Evolutionary conservation across 2,113 vertebrate genomes (phyloP).

Genomic region (Lamprologus callipterus): DNA sequence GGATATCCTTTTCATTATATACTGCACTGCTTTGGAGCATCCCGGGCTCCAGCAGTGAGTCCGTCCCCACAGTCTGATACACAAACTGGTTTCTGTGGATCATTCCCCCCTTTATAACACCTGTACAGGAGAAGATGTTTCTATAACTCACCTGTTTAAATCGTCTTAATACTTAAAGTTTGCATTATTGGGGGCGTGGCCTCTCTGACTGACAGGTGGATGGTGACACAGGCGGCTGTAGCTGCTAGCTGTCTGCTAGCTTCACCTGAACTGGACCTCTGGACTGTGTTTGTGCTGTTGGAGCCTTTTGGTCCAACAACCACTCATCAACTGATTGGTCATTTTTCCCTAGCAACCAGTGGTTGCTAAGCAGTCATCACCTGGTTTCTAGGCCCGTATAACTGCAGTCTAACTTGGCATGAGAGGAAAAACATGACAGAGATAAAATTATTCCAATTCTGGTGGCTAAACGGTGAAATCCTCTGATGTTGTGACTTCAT

Average conservation of each 20-base stretch:
- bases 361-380: neutral
- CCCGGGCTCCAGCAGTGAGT: neutral
- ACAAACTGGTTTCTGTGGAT: neutral
- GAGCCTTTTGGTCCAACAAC: neutral
- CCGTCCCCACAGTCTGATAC: rapidly evolving
- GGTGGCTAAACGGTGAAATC: neutral
- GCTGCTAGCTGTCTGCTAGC: neutral
- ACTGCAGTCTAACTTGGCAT: neutral
- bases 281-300: neutral
- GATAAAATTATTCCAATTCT: neutral
- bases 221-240: neutral
- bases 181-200: neutral
- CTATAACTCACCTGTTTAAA: neutral
- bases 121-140: rapidly evolving
- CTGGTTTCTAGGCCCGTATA: neutral
- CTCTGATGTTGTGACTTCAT: neutral
- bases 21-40: neutral
- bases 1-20: neutral
- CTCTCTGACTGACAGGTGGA: neutral
- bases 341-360: neutral
- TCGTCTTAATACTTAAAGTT: neutral
- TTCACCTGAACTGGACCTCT: neutral
- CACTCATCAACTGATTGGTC: neutral
- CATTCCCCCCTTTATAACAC: rapidly evolving
- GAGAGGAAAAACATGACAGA: neutral